Evolutionary conservation across 2,113 vertebrate genomes (phyloP).

Genomic region (Trinectes maculatus): DNA sequence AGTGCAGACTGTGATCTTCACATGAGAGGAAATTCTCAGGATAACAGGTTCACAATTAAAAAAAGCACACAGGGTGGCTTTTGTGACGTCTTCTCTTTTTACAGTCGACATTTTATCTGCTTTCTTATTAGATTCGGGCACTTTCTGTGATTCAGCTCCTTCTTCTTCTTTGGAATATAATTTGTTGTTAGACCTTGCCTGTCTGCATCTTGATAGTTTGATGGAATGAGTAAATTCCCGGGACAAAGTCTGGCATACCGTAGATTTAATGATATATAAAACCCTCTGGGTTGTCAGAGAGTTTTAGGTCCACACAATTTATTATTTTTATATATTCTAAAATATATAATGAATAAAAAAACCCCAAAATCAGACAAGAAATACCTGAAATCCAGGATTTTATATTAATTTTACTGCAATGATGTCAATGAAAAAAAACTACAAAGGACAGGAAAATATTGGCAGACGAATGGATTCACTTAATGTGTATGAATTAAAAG

Average conservation of each 20-base stretch:
- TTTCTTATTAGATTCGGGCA: too few species aligned
- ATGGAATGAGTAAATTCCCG: too few species aligned
- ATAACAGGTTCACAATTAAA: not conserved
- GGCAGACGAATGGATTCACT: slow-evolving; percentile 4
- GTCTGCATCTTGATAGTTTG: too few species aligned
- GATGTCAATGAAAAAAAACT: slow-evolving; percentile 40
- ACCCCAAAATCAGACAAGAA: not conserved
- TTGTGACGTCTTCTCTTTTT: too few species aligned
- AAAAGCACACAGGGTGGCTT: not conserved
- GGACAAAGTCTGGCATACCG: too few species aligned
- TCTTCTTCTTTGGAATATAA: too few species aligned
- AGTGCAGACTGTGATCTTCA: slow-evolving; percentile 12
- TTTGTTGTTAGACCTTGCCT: too few species aligned
- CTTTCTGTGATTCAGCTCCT: too few species aligned
- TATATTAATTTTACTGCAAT: slow-evolving; percentile 27
- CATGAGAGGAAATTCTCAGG: slow-evolving; percentile 1
- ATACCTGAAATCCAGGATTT: slow-evolving; percentile 15
- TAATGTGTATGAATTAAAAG: slow-evolving; percentile 10
- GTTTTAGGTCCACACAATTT: not conserved
- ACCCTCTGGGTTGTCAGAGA: not conserved
- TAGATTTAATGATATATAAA: not conserved
- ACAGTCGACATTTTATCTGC: too few species aligned
- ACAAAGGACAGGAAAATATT: slow-evolving; percentile 20
- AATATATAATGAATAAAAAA: not conserved
- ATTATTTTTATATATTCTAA: not conserved